A percentile compares a stretch with the other conserved stretches of the same genome.
Conservation (phyloP, 2,797 vertebrate genomes). For the Urophycis tenuis region DNA sequence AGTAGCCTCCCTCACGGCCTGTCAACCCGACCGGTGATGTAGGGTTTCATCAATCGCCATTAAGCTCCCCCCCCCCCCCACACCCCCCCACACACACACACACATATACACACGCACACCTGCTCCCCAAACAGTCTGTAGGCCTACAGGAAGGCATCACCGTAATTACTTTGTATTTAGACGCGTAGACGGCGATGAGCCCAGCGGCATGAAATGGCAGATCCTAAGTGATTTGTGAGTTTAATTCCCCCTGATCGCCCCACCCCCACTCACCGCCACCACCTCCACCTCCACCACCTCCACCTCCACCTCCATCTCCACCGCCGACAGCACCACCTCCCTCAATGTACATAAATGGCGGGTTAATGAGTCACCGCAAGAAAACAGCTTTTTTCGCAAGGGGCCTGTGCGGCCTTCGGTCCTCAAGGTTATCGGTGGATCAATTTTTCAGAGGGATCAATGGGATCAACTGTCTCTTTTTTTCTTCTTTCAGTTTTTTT, state of each 20-base stretch:
- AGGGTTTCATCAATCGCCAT: slow-evolving; percentile 54
- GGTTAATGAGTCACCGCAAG: slow-evolving; percentile 45
- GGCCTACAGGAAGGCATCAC: slow-evolving; percentile 39
- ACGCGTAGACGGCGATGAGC: slow-evolving; percentile 49
- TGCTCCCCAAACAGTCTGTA: slow-evolving; percentile 51
- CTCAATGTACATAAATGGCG: slow-evolving; percentile 51
- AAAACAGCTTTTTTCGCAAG: slow-evolving; percentile 29
- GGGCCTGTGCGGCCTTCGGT: background rate
- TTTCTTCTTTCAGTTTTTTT: background rate
- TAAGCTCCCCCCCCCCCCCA: slow-evolving; percentile 31
- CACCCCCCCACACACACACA: too few species aligned
- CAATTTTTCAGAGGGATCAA: background rate
- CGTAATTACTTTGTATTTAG: slow-evolving; percentile 67
- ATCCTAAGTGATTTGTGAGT: slow-evolving; percentile 59
- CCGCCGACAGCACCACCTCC: too few species aligned
- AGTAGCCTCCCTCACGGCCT: slow-evolving; percentile 49
- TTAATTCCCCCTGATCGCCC: slow-evolving; percentile 60
- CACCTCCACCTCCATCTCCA: background rate
- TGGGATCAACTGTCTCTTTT: background rate
- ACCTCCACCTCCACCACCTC: background rate
- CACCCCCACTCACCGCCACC: slow-evolving; percentile 3
- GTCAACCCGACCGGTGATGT: slow-evolving; percentile 49
- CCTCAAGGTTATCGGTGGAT: slow-evolving; percentile 45
- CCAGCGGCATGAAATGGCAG: slow-evolving; percentile 42
- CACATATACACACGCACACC: slow-evolving; percentile 21